phyloP scores from a whole-genome alignment of 2,113 vertebrate genomes.

The Stomatorhinus ivindoensis region DNA sequence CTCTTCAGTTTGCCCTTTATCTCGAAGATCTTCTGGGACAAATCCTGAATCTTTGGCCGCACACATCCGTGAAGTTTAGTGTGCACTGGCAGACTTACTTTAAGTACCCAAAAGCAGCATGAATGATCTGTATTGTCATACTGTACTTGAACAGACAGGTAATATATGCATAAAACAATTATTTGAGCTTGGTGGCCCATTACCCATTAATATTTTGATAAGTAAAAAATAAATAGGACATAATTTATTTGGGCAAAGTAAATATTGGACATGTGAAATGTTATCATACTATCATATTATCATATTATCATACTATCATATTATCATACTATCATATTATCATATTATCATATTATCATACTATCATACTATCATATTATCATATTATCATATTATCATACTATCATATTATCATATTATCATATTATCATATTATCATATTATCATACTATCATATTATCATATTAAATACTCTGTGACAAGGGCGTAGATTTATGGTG shows the following conservation, averaged over 20 bases:
- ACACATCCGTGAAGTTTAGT: not conserved
- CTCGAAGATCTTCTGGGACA: slow-evolving; percentile 56
- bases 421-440: no score
- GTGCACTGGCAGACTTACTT: not conserved
- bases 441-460: no score
- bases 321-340: no score
- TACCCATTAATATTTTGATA: not conserved
- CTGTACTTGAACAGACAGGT: not conserved
- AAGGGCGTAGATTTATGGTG: no score
- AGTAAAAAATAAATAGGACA: not conserved
- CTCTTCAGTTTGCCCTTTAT: slow-evolving; percentile 64
- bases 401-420: no score
- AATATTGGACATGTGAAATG: not conserved
- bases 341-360: no score
- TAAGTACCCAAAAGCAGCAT: not conserved
- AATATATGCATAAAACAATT: not conserved
- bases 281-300: no score
- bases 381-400: no score
- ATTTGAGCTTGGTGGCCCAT: not conserved
- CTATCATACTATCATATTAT: no score
- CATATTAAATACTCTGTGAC: not conserved
- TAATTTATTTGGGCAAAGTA: not conserved
- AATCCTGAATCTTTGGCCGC: slow-evolving; percentile 47
- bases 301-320: no score
- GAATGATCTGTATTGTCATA: not conserved